A percentile compares a stretch with the other conserved stretches of the same genome.
phyloP scores from a whole-genome alignment of 1,140 invertebrate species.

The Anagrus nilaparvatae region DNA sequence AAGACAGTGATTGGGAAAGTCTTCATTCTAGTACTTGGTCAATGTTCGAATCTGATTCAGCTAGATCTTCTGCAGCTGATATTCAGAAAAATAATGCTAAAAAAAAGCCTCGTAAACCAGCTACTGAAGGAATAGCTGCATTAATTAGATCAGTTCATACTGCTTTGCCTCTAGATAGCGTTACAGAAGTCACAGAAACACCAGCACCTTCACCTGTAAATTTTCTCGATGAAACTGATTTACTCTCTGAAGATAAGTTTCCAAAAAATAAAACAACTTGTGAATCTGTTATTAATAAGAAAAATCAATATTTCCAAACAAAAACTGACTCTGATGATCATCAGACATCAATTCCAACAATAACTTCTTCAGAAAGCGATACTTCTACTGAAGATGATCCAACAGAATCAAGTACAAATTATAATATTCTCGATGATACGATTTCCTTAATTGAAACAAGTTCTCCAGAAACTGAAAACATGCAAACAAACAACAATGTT shows the following conservation, averaged over 20 bases:
- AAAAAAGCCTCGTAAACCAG: constrained; percentile 42
- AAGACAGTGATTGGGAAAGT: constrained; percentile 30
- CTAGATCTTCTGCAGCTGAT: constrained; percentile 15
- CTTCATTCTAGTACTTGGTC: constrained; percentile 26
- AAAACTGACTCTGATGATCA: too few species aligned
- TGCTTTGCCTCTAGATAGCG: constrained; percentile 41
- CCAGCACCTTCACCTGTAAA: constrained; percentile 27
- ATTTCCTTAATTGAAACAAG: constrained; percentile 19
- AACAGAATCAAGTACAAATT: constrained; percentile 34
- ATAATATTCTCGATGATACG: constrained; percentile 30
- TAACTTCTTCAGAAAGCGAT: constrained; percentile 30
- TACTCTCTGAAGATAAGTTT: not conserved
- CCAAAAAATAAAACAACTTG: too few species aligned
- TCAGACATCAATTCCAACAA: constrained; percentile 25
- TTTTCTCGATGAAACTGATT: constrained; percentile 18
- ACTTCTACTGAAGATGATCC: constrained; percentile 22
- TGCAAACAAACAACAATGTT: too few species aligned
- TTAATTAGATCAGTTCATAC: constrained; percentile 53
- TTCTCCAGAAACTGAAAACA: constrained; percentile 7
- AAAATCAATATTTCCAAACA: not conserved
- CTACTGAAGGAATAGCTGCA: constrained; percentile 50
- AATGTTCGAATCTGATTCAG: constrained; percentile 22
- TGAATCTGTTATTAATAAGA: too few species aligned
- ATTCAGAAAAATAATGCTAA: constrained; percentile 13
- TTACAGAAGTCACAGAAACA: constrained; percentile 37